Evolutionary conservation across 1,140 invertebrate species (phyloP).

Genomic region (Mizuhopecten yessoensis): DNA sequence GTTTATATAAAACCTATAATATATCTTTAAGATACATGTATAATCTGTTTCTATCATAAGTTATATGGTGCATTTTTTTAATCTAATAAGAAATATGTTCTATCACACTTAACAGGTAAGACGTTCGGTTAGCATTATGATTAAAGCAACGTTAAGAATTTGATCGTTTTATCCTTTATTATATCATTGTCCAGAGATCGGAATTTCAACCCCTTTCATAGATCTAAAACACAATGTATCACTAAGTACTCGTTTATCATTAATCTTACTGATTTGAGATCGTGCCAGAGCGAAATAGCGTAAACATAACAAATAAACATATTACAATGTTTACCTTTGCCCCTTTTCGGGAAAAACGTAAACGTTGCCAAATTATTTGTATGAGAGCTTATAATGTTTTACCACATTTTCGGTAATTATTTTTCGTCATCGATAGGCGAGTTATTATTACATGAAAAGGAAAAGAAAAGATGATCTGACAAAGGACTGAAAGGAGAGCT

Average conservation of each 20-base stretch:
- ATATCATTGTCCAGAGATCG: not conserved
- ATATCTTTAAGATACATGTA: no score
- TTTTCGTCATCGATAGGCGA: conserved; percentile 32
- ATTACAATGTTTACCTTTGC: not conserved
- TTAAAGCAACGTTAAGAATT: not conserved
- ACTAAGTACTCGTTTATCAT: not conserved
- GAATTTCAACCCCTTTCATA: not conserved
- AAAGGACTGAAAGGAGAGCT: conserved; percentile 37
- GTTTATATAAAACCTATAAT: no score
- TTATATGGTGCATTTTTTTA: no score
- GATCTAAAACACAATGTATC: not conserved
- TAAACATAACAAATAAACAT: conserved; percentile 19
- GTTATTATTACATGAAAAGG: conserved; percentile 39
- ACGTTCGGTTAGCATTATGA: no score
- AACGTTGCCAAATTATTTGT: conserved; percentile 30
- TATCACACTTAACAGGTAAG: no score
- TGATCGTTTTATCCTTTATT: not conserved
- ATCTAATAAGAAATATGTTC: no score
- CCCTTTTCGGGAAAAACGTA: not conserved
- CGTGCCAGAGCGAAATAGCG: not conserved
- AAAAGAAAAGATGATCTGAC: conserved; percentile 39
- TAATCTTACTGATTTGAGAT: not conserved
- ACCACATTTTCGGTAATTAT: conserved; percentile 35
- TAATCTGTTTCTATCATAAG: no score
- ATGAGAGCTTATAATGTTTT: conserved; percentile 23